Conservation (phyloP, 1,140 invertebrate species). For the Cherax quadricarinatus region DNA sequence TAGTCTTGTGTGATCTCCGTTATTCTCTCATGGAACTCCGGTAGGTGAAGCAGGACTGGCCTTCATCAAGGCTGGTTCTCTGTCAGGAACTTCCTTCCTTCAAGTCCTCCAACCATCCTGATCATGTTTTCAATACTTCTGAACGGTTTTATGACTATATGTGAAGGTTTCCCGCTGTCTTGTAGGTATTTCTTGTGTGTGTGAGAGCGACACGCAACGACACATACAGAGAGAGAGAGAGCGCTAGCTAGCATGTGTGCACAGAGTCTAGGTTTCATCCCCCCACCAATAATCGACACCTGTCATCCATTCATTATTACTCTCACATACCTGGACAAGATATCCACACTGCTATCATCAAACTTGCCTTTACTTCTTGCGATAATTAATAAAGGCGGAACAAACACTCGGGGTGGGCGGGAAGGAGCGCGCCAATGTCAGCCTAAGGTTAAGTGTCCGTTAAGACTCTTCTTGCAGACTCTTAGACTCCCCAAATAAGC, state of each 20-base stretch:
- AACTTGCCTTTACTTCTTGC: constrained; percentile 22
- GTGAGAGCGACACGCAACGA: too few species aligned
- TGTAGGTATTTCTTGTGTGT: too few species aligned
- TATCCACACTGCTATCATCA: not conserved
- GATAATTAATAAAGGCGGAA: constrained; percentile 49
- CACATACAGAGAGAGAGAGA: not conserved
- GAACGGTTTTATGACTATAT: too few species aligned
- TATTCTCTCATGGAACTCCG: too few species aligned
- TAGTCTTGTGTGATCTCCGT: too few species aligned
- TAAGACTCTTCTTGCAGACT: constrained; percentile 1
- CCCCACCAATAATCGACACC: not conserved
- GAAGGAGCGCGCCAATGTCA: not conserved
- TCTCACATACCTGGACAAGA: constrained; percentile 13
- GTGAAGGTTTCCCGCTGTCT: too few species aligned
- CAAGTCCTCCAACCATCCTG: too few species aligned
- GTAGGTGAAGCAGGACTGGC: too few species aligned
- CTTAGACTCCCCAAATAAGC: constrained; percentile 33
- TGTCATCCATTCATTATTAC: not conserved
- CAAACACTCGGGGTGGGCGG: constrained; percentile 3
- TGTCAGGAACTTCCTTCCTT: too few species aligned
- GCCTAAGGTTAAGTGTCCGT: constrained; percentile 15
- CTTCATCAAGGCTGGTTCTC: too few species aligned
- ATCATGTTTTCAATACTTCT: too few species aligned
- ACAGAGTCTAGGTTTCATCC: not conserved
- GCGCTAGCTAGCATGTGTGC: not conserved